phyloP scores from a whole-genome alignment of 2,113 vertebrate genomes.

The Eonycteris spelaea region DNA sequence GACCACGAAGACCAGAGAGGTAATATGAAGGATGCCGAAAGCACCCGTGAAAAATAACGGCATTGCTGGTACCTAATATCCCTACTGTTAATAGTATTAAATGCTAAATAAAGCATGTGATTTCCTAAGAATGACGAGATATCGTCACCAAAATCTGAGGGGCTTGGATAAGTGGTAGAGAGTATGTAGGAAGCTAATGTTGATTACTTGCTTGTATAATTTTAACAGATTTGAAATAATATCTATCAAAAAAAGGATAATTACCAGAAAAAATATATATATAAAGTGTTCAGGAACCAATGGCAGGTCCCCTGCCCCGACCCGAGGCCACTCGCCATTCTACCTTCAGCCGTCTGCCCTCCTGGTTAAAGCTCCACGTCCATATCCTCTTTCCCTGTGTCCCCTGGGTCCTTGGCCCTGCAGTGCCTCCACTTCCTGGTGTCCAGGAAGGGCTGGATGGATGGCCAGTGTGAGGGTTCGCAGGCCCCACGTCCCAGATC shows the following conservation, averaged over 20 bases:
- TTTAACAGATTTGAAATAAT: background rate
- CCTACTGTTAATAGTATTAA: background rate
- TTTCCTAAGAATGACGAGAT: background rate
- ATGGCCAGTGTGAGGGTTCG: fast-evolving
- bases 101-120: background rate
- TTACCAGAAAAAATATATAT: background rate
- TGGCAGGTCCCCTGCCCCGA: background rate
- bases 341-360: background rate
- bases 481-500: background rate
- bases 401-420: background rate
- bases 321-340: background rate
- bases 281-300: background rate
- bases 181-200: background rate
- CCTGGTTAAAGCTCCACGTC: background rate
- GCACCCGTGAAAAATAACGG: background rate
- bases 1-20: background rate
- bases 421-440: background rate
- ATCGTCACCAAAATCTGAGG: background rate
- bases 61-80: background rate
- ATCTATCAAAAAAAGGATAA: background rate
- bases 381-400: background rate
- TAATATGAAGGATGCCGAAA: background rate
- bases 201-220: background rate
- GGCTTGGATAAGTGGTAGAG: background rate
- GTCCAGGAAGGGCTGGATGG: background rate